Base-by-base conservation (phyloP, 1,140 invertebrate genomes). In the Vanessa atalanta region DNA sequence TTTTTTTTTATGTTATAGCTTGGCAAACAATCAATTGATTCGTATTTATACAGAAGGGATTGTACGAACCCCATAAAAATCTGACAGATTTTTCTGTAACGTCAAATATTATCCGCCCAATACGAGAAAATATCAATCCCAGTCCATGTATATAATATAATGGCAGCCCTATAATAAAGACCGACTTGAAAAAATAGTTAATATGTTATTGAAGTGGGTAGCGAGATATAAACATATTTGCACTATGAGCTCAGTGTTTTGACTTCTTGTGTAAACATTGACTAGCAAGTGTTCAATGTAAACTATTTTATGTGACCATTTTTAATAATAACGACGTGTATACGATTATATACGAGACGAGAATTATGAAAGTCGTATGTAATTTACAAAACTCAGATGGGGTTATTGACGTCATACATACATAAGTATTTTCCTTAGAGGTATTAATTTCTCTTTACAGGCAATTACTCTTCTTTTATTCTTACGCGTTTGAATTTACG, bases 221-320 rank as follows among this genome's bases (percentile, higher is more conserved):
- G 63, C 70, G 79, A 63, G 43, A 70, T 43, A 70, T 75, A 84
- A 85, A 85, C 79, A 83, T 79, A 79, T 80, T 83, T 80, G 81
- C 79, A 79, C 55, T 79, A 84, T 88, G 86, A 88, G 81, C 80
- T 88, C 86, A 88, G 76, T 87, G 85, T 87, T 87, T 84, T 84
- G 80, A 83, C 80, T 68, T 73, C 57, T 73, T 78, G 72, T 84
- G 76, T 85, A 85, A 85, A 85, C 83, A 86, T 68, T 65, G 71
- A 73, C 61, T 78, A 74, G 60, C 80, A 78, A 82, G 80, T 78
- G 79, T 76, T 73, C 72, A 79, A 75, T 83, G 77, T 84, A 84
- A 84, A 84, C 80, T 82, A 82, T 78, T 70, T 72, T 70, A 75
- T 75, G 73, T 69, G 69, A 69, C 67, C 61, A 76, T 66, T 76